A percentile compares a stretch with the other conserved stretches of the same genome.
phyloP scores from a whole-genome alignment of 2,113 vertebrate species.

The Nanorana parkeri region DNA sequence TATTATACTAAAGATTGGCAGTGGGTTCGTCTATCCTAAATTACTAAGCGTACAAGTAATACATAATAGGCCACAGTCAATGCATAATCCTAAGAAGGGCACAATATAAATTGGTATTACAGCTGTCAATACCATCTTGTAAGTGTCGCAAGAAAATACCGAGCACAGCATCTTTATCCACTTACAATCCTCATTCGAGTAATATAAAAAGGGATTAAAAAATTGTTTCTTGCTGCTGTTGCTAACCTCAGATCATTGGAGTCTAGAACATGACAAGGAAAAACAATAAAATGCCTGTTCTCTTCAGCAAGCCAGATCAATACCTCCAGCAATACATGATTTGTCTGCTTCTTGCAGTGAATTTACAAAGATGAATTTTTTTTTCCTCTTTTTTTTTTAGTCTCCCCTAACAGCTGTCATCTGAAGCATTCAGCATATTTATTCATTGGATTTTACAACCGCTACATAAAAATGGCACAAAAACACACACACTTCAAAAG shows the following conservation, averaged over 20 bases:
- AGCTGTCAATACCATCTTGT: neutral
- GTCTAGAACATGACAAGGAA: neutral
- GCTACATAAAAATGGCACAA: neutral
- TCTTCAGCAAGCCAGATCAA: conserved; percentile 5
- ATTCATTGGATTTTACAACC: too few species aligned
- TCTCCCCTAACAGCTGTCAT: neutral
- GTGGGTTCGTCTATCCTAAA: neutral
- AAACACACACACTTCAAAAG: neutral
- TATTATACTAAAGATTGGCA: neutral
- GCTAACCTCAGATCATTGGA: conserved; percentile 4
- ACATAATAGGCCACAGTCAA: too few species aligned
- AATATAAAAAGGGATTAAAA: neutral
- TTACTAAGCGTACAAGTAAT: neutral
- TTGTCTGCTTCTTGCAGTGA: neutral
- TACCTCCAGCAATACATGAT: conserved; percentile 12
- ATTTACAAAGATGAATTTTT: neutral
- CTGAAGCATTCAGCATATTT: too few species aligned
- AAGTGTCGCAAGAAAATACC: neutral
- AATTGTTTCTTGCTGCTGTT: neutral
- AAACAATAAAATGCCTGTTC: conserved; percentile 4
- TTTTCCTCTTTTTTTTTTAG: too few species aligned
- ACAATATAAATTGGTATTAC: neutral
- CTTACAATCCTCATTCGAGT: too few species aligned
- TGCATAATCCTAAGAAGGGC: too few species aligned
- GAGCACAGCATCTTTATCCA: neutral